A percentile compares a stretch with the other conserved stretches of the same genome.
Evolutionary conservation across 2,797 vertebrate genomes (phyloP).

Genomic region (Glyptemys insculpta): DNA sequence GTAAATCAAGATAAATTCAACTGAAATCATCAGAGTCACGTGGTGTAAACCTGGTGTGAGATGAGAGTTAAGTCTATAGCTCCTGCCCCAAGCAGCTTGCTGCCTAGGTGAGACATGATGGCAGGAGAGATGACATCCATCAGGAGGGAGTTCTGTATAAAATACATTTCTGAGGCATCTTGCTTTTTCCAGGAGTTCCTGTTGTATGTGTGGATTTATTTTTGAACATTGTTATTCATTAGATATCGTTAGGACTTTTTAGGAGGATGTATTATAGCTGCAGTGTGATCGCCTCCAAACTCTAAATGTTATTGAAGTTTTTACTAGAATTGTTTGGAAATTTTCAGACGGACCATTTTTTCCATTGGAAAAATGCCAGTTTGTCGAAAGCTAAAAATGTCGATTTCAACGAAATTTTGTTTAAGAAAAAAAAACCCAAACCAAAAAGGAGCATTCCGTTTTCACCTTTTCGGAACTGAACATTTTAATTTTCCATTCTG

Average conservation of each 20-base stretch:
- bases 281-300: background rate
- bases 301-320: background rate
- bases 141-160: conserved; percentile 35
- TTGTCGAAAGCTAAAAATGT: background rate
- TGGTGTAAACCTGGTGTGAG: conserved; percentile 13
- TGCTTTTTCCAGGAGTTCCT: background rate
- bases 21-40: conserved; percentile 11
- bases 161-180: background rate
- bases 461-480: background rate
- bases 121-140: conserved; percentile 28
- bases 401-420: no score
- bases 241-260: background rate
- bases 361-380: background rate
- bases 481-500: background rate
- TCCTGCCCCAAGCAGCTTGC: background rate
- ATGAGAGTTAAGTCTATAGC: background rate
- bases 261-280: background rate
- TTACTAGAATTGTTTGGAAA: background rate
- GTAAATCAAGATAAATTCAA: background rate
- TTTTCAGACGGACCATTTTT: background rate
- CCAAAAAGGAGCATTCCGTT: background rate
- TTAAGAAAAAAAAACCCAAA: background rate
- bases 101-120: conserved; percentile 24
- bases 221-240: background rate
- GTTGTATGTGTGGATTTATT: background rate